phyloP scores from a whole-genome alignment of 2,113 vertebrate genomes.

The Melanerpes aurifrons region DNA sequence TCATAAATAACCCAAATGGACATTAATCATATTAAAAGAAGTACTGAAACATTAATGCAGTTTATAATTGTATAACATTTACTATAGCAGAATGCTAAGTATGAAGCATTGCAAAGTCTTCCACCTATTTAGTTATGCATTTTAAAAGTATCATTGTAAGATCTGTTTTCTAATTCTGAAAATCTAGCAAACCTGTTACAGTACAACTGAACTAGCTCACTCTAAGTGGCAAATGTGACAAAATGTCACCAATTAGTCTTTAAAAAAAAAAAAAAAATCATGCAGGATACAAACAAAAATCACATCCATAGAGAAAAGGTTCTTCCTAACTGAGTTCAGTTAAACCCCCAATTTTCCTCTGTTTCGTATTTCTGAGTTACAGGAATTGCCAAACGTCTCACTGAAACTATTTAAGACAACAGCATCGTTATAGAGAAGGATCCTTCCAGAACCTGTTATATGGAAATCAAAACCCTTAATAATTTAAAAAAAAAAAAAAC shows the following conservation, averaged over 20 bases:
- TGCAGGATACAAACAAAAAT: neutral
- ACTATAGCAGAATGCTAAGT: neutral
- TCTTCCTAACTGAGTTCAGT: neutral
- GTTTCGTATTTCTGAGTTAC: neutral
- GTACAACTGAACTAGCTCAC: neutral
- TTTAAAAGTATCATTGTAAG: neutral
- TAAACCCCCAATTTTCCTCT: neutral
- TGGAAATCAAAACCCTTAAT: neutral
- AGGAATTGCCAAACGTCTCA: neutral
- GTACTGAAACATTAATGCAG: neutral
- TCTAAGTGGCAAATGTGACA: neutral
- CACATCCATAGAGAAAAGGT: neutral
- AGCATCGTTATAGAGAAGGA: neutral
- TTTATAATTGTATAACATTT: neutral
- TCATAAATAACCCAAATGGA: neutral
- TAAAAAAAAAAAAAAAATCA: neutral
- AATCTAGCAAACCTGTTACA: neutral
- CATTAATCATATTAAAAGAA: neutral
- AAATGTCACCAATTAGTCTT: neutral
- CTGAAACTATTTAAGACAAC: neutral
- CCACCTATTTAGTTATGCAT: neutral
- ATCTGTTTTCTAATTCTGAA: neutral
- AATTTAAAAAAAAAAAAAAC: neutral
- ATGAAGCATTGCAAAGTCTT: neutral
- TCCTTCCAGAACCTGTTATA: neutral